Percentiles rank a stretch among this genome's conserved stretches.
Evolutionary conservation across 2,888 invertebrate species (phyloP).

Genomic region (Eudemis profundana): DNA sequence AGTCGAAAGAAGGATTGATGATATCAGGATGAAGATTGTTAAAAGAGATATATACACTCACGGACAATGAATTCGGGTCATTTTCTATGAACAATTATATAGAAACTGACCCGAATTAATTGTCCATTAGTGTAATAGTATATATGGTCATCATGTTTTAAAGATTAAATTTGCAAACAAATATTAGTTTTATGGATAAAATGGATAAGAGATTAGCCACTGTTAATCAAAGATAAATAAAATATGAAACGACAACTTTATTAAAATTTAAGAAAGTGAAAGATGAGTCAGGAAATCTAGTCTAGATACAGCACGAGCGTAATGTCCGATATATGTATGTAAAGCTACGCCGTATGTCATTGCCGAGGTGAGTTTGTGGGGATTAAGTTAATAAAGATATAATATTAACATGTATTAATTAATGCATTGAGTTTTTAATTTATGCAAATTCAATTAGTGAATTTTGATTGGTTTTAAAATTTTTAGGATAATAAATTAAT

Average conservation of each 20-base stretch:
- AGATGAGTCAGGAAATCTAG: conserved; percentile 14
- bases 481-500: neutral
- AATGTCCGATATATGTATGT: conserved; percentile 5
- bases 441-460: conserved; percentile 8
- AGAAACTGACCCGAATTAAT: no score
- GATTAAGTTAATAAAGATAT: neutral
- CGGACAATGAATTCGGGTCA: no score
- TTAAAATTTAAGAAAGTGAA: conserved; percentile 1
- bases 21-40: neutral
- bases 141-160: no score
- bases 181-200: neutral
- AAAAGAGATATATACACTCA: no score
- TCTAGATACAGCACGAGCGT: neutral
- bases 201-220: neutral
- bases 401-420: neutral
- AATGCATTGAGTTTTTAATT: conserved; percentile 12
- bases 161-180: no score
- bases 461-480: neutral
- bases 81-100: no score
- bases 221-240: neutral
- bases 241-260: neutral
- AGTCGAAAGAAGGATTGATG: neutral
- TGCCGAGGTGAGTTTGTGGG: neutral
- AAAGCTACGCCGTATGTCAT: conserved; percentile 1
- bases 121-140: no score